These are phyloP conservation scores for Polydrusus tereticollis DNA, from an alignment of 2,888 invertebrate species.

Conservation along the genomic window DNA sequence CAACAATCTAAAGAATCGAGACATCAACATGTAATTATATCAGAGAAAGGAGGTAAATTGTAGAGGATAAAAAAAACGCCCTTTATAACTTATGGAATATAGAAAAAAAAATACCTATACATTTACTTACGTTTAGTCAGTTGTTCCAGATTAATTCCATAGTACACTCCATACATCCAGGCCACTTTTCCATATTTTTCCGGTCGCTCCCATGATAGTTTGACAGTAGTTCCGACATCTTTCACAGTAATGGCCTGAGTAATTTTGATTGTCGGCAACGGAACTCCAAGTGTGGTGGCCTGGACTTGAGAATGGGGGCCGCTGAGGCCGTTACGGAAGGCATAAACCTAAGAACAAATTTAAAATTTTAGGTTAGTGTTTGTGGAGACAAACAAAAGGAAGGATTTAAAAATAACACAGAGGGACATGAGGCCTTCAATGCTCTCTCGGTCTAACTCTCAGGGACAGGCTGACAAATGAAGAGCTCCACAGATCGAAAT, in stretches of 20 bases:
- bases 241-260: slow-evolving; percentile 70
- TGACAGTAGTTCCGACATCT: slow-evolving; percentile 73
- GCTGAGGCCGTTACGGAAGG: slow-evolving; percentile 71
- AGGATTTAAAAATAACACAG: no score
- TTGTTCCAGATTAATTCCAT: slow-evolving; percentile 70
- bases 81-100: no score
- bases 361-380: neutral
- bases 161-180: slow-evolving; percentile 81
- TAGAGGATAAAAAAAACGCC: no score
- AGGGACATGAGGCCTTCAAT: no score
- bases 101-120: no score
- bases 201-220: slow-evolving; percentile 77
- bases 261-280: slow-evolving; percentile 69
- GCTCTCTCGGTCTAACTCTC: no score
- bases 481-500: no score
- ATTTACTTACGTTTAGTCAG: neutral
- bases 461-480: no score
- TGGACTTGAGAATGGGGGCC: slow-evolving; percentile 71
- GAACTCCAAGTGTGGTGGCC: slow-evolving; percentile 64
- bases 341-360: slow-evolving; percentile 68
- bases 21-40: no score
- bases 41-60: no score
- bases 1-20: no score
- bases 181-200: slow-evolving; percentile 70
- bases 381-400: no score